Evolutionary conservation across 2,113 vertebrate species (phyloP), one percentile per base, ranked within the genome.

Genomic region (Trogon melanurus): DNA sequence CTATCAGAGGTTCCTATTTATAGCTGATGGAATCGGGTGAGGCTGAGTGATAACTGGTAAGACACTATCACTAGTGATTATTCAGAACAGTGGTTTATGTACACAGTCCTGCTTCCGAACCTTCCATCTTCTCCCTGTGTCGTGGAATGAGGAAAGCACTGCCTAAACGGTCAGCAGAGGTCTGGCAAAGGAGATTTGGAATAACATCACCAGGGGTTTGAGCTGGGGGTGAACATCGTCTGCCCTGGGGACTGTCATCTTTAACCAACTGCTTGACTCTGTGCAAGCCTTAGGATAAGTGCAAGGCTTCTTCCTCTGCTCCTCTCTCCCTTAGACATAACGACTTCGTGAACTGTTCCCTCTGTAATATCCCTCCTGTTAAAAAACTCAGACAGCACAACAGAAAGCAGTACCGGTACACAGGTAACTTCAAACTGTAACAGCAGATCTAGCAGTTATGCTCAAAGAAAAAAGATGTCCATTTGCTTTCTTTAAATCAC

Each of bases 61-160:
- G 66, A 45, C 8, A 10, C 29, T 25, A 41, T 32, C 61, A 51
- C 30, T 36, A 18, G 41, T 22, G 67, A 75, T 71, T 53, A 83
- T 80, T 80, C 62, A 71, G 41, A 83, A 36, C 62, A 72, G 72
- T 61, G 69, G 80, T 72, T 84, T 90, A 86, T 53, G 56, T 51
- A 44, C 6, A 8, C 8, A 61, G 57, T 64, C 71, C 72, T 60
- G 56, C 71, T 54, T 81, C 61, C 61, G 79, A 57, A n/a, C 32
- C 45, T 85, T 64, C 45, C 32, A 23, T 22, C 57, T 69, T 72
- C 75, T 82, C 62, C 45, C 79, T 32, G 9, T 15, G 51, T 65
- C 48, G 50, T 10, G 23, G 57, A 54, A 54, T 26, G 57, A 95
- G 38, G 47, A 45, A 89, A n/a, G 30, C 16, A 53, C 66, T 82